Conservation (phyloP, 2,888 invertebrate genomes). For the Drosophila formosana region DNA sequence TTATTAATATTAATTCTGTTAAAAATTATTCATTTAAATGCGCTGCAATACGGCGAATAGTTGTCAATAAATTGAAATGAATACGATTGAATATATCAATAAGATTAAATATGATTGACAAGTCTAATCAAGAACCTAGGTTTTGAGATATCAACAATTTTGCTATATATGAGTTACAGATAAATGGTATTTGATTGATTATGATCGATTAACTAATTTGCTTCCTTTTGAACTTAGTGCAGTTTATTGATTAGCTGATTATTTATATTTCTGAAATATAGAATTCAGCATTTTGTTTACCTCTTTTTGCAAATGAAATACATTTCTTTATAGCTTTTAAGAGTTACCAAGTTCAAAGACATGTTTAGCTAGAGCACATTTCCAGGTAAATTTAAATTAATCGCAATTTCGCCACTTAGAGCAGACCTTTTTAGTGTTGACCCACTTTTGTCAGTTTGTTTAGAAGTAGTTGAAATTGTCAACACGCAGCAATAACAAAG, state of each 20-base stretch:
- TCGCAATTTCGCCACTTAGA: background rate
- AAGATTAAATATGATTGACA: background rate
- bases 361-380: background rate
- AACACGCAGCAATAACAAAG: background rate
- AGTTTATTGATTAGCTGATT: no score
- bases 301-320: no score
- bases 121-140: background rate
- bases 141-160: background rate
- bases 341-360: no score
- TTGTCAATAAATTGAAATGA: background rate
- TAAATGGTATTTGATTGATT: background rate
- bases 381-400: background rate
- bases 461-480: background rate
- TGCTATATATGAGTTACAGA: background rate
- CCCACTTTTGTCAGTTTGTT: background rate
- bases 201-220: background rate
- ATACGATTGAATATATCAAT: background rate
- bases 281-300: no score
- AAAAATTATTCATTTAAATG: background rate
- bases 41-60: background rate
- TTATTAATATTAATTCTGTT: no score
- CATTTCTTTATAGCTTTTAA: no score
- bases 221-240: no score
- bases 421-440: background rate
- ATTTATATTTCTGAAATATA: no score